Base-by-base conservation (phyloP, 1,140 invertebrate species). In the Lineus longissimus region DNA sequence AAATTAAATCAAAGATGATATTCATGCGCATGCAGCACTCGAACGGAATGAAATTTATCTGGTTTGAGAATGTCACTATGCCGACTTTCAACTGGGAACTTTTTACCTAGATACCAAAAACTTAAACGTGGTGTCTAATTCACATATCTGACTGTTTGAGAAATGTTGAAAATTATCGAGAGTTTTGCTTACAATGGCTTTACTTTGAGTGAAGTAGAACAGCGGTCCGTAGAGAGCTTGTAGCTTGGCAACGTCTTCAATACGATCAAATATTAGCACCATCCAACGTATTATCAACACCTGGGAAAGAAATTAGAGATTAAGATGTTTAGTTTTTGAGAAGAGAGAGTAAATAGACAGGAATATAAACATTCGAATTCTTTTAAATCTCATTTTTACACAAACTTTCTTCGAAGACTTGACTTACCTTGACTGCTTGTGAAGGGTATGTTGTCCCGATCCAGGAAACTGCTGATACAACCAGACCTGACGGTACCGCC, bases 131-230 rank as follows among this genome's bases (percentile, higher is more conserved):
- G n/a, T n/a, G n/a, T n/a, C n/a, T n/a, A n/a, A n/a, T n/a, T n/a
- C n/a, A n/a, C n/a, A n/a, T n/a, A n/a, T n/a, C n/a, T n/a, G n/a
- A n/a, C n/a, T n/a, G n/a, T n/a, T n/a, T n/a, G n/a, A n/a, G n/a
- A n/a, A n/a, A n/a, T n/a, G n/a, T n/a, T n/a, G n/a, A n/a, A n/a
- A n/a, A n/a, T n/a, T n/a, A n/a, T n/a, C n/a, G n/a, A n/a, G n/a
- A 30, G 6, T 33, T 7, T 51, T 23, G 65, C 74, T 67, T 68
- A 76, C 76, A 69, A 78, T 57, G n/a, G 56, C 62, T 25, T 71
- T 61, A 41, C 70, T 74, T 29, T 78, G 69, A 22, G 75, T 59
- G 55, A 78, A 76, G 59, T 63, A 69, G 57, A 78, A 78, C 19
- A 78, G 58, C 0, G 75, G 63, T 2, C 68, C 69, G 62, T 76